A percentile compares a stretch with the other conserved stretches of the same genome.
phyloP scores from a whole-genome alignment of 2,113 vertebrate species.

The Climacteris rufus region DNA sequence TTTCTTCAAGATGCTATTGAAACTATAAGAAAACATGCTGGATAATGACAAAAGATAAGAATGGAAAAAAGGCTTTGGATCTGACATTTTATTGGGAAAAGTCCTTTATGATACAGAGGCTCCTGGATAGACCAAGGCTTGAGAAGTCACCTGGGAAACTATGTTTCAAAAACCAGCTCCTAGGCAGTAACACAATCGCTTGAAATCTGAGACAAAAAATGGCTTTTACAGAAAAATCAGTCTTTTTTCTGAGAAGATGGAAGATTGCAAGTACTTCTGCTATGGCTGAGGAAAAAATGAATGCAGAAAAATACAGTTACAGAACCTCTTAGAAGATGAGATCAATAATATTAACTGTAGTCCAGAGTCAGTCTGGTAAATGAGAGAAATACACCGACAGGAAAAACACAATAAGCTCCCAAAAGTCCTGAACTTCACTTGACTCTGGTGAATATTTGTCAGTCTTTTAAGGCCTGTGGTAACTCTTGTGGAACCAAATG shows the following conservation, averaged over 20 bases:
- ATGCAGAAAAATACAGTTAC: background rate
- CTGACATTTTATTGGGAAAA: background rate
- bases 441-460: background rate
- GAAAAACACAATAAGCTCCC: background rate
- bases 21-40: background rate
- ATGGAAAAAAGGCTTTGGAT: background rate
- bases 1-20: background rate
- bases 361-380: background rate
- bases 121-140: background rate
- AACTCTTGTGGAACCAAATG: constrained; percentile 10
- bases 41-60: background rate
- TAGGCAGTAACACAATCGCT: background rate
- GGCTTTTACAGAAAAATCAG: background rate
- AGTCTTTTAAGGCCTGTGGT: background rate
- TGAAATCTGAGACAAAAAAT: background rate
- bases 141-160: background rate
- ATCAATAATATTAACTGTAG: background rate
- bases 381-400: background rate
- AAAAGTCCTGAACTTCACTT: background rate
- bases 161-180: background rate
- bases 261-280: background rate
- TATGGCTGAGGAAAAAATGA: background rate
- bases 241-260: background rate
- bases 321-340: background rate
- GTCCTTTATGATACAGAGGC: background rate